Evolutionary conservation across 1,140 invertebrate species (phyloP).

Genomic region (Caenorhabditis elegans): DNA sequence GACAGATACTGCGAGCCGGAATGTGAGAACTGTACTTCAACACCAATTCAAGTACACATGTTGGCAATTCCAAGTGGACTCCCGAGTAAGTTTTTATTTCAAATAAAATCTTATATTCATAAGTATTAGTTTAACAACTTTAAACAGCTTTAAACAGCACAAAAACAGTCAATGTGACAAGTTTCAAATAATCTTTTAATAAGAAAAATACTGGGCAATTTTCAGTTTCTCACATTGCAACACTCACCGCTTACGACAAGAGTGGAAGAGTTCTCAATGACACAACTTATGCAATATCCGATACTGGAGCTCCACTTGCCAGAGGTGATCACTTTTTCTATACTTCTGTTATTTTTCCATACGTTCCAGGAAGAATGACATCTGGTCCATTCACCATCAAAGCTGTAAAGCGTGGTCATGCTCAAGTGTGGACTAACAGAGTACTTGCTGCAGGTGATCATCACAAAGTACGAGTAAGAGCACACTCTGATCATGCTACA

Average conservation of each 20-base stretch:
- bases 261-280: slow-evolving; percentile 48
- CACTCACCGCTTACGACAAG: slow-evolving; percentile 55
- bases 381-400: slow-evolving; percentile 28
- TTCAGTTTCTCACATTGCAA: slow-evolving; percentile 48
- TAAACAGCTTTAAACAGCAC: no score
- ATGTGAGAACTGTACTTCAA: slow-evolving; percentile 52
- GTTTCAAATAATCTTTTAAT: no score
- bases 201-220: not conserved
- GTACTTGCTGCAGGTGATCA: slow-evolving; percentile 1
- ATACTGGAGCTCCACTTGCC: not conserved
- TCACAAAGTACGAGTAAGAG: slow-evolving; percentile 7
- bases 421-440: slow-evolving; percentile 8
- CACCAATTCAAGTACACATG: slow-evolving; percentile 54
- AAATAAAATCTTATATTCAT: no score
- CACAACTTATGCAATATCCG: slow-evolving; percentile 18
- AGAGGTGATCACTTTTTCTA: slow-evolving; percentile 1
- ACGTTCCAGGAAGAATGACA: not conserved
- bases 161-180: no score
- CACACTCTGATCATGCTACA: not conserved
- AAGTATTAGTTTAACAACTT: no score
- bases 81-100: not conserved
- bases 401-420: not conserved
- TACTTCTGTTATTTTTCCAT: not conserved
- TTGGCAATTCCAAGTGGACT: slow-evolving; percentile 52
- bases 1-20: slow-evolving; percentile 49